Evolutionary conservation across 2,888 invertebrate species (phyloP).

Genomic region (Hypena proboscidalis): DNA sequence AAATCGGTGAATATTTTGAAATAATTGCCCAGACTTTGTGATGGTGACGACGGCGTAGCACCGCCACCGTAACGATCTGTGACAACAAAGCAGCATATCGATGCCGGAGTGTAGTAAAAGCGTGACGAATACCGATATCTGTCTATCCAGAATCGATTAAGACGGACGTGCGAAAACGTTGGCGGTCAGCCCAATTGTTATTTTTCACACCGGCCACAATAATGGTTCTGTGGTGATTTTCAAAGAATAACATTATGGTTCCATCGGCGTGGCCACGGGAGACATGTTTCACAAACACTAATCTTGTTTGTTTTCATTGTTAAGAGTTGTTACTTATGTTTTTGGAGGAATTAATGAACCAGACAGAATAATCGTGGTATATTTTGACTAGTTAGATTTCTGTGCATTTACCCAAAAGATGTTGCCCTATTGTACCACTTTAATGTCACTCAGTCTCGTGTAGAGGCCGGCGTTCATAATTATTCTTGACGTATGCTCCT

Average conservation of each 20-base stretch:
- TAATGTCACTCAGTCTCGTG: too few relatives aligned
- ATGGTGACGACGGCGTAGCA: too few relatives aligned
- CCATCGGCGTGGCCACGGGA: slow-evolving; percentile 35
- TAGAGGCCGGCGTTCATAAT: too few relatives aligned
- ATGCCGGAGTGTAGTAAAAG: slow-evolving; percentile 45
- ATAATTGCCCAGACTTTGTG: too few relatives aligned
- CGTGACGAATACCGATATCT: slow-evolving; percentile 54
- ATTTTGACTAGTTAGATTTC: too few relatives aligned
- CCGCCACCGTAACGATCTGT: slow-evolving; percentile 15
- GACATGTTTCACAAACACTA: slow-evolving; percentile 30
- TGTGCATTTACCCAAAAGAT: too few relatives aligned
- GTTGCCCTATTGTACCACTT: too few relatives aligned
- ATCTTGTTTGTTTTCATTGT: slow-evolving; percentile 26
- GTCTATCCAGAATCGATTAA: slow-evolving; percentile 55
- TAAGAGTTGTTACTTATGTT: slow-evolving; percentile 16
- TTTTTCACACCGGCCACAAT: slow-evolving; percentile 49
- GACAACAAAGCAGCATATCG: too few relatives aligned
- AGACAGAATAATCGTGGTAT: too few relatives aligned
- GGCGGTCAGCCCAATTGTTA: slow-evolving; percentile 57
- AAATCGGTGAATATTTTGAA: too few relatives aligned
- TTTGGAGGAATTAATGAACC: slow-evolving; percentile 1
- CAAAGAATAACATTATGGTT: slow-evolving; percentile 45
- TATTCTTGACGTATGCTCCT: too few relatives aligned
- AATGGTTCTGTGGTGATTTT: slow-evolving; percentile 41
- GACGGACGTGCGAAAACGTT: slow-evolving; percentile 58